Evolutionary conservation across 1,140 invertebrate genomes (phyloP).

Genomic region (Papilio polytes): DNA sequence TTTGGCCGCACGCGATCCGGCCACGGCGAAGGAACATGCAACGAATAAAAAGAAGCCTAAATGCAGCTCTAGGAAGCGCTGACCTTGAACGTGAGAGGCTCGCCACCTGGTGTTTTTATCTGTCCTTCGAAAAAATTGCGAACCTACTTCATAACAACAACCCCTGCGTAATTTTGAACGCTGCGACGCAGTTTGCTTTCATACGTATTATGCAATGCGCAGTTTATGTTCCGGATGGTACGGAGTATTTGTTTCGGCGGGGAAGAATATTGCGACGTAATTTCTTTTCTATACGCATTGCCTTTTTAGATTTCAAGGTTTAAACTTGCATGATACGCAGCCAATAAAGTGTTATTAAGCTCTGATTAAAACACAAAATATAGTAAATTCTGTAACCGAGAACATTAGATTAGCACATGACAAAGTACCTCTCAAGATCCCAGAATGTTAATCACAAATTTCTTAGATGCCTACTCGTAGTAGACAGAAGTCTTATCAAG

Average conservation of each 20-base stretch:
- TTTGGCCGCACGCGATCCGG: slow-evolving; percentile 80
- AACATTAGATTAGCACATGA: too few relatives aligned
- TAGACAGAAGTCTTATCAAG: neutral
- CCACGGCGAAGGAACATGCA: slow-evolving; percentile 75
- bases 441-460: neutral
- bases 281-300: neutral
- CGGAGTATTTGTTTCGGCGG: neutral
- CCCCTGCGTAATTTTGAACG: slow-evolving; percentile 43
- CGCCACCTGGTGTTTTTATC: slow-evolving; percentile 82
- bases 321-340: too few relatives aligned
- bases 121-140: slow-evolving; percentile 77
- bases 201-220: slow-evolving; percentile 33
- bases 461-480: neutral
- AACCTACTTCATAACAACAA: slow-evolving; percentile 68
- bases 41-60: slow-evolving; percentile 81
- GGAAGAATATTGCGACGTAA: slow-evolving; percentile 4
- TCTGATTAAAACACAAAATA: too few relatives aligned
- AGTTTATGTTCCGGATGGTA: slow-evolving; percentile 11
- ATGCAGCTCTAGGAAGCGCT: slow-evolving; percentile 83
- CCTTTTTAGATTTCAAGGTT: too few relatives aligned
- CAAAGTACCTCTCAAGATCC: too few relatives aligned
- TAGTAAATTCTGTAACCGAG: too few relatives aligned
- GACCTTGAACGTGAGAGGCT: slow-evolving; percentile 79
- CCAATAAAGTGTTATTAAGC: too few relatives aligned
- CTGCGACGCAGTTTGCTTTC: slow-evolving; percentile 35